Evolutionary conservation across 2,888 invertebrate genomes (phyloP).

Genomic region (Cephus rjabovi): DNA sequence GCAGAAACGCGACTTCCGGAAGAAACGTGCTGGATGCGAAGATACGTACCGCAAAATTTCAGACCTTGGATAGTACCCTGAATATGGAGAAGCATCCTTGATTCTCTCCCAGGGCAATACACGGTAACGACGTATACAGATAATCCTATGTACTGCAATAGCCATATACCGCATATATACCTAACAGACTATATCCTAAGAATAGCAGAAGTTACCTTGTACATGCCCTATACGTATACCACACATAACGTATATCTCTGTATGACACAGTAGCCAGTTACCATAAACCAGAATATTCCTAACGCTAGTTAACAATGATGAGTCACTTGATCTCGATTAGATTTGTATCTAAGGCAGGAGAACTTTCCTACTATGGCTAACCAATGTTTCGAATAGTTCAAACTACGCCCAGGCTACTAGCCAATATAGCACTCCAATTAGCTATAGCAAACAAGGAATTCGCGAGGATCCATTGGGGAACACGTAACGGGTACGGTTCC

Average conservation of each 20-base stretch:
- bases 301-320: not conserved
- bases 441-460: not conserved
- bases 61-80: not conserved
- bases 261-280: not conserved
- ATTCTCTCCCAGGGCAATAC: not conserved
- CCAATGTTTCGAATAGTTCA: not conserved
- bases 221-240: not conserved
- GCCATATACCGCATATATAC: not conserved
- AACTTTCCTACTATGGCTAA: not conserved
- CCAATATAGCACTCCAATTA: not conserved
- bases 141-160: not conserved
- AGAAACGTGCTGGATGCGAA: not conserved
- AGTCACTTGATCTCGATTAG: not conserved
- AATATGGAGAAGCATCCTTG: slow-evolving; percentile 1
- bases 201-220: not conserved
- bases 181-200: not conserved
- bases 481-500: not conserved
- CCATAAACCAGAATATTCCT: not conserved
- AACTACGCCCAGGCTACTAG: not conserved
- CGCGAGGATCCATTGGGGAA: not conserved
- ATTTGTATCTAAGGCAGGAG: not conserved
- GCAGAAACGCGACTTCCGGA: not conserved
- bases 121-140: not conserved
- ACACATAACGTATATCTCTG: not conserved
- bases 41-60: not conserved